These are phyloP conservation scores for Lathamus discolor DNA, from an alignment of 2,113 vertebrate species.

Conservation along the genomic window DNA sequence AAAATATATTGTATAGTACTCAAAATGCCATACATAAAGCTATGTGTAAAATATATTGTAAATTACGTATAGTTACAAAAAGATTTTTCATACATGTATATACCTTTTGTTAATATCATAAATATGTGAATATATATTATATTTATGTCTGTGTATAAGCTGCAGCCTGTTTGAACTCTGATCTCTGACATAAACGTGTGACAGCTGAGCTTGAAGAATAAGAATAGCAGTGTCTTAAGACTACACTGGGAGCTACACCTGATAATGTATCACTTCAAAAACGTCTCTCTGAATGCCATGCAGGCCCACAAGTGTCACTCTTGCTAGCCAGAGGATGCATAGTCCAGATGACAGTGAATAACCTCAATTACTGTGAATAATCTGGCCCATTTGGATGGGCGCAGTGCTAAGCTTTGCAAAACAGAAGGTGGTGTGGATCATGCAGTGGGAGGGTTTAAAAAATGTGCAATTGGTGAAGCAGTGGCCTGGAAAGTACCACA, in stretches of 20 bases:
- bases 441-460: not conserved
- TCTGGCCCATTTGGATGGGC: too few relatives aligned
- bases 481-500: not conserved
- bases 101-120: not conserved
- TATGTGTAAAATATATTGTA: not conserved
- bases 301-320: not conserved
- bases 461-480: not conserved
- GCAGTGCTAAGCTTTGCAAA: not conserved
- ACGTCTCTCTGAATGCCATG: not conserved
- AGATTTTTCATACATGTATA: not conserved
- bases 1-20: not conserved
- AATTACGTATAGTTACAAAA: not conserved
- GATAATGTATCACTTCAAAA: not conserved
- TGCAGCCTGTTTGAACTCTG: not conserved
- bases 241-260: not conserved
- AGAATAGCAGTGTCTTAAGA: fast-evolving
- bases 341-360: not conserved
- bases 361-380: not conserved
- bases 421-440: not conserved
- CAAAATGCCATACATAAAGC: not conserved
- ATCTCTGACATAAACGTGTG: not conserved
- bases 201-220: not conserved
- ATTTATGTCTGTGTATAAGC: not conserved
- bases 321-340: not conserved
- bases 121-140: fast-evolving